Percentiles rank a stretch among this genome's conserved stretches.
phyloP scores from a whole-genome alignment of 2,797 vertebrate species.

The Megalops cyprinoides region DNA sequence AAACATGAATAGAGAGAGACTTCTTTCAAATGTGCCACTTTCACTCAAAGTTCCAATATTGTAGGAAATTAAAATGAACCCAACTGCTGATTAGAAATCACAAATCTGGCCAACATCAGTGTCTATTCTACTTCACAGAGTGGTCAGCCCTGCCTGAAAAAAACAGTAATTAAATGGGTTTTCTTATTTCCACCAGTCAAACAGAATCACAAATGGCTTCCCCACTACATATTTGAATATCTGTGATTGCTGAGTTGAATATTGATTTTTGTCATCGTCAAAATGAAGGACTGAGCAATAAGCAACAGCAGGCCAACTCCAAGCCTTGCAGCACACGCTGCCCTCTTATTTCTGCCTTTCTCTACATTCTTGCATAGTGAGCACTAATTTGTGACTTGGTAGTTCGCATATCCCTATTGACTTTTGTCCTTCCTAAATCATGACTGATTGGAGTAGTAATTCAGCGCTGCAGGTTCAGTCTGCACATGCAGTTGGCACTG shows the following conservation, averaged over 20 bases:
- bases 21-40: background rate
- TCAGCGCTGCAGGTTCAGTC: background rate
- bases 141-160: background rate
- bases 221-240: background rate
- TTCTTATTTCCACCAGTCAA: background rate
- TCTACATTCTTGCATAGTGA: constrained; percentile 4
- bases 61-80: background rate
- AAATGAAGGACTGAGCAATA: background rate
- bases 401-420: constrained; percentile 17
- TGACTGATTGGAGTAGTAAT: constrained; percentile 16
- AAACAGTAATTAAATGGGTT: background rate
- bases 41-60: background rate
- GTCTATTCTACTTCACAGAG: too few species aligned
- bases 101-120: too few species aligned
- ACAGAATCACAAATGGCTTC: background rate
- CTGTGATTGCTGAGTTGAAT: background rate
- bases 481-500: background rate
- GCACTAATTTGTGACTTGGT: background rate
- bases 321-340: background rate
- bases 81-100: background rate
- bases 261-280: background rate
- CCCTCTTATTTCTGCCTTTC: background rate
- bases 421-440: constrained; percentile 18
- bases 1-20: background rate
- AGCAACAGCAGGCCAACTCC: background rate